Evolutionary conservation across 2,113 vertebrate genomes (phyloP).

Genomic region (Petrocephalus microphthalmus): DNA sequence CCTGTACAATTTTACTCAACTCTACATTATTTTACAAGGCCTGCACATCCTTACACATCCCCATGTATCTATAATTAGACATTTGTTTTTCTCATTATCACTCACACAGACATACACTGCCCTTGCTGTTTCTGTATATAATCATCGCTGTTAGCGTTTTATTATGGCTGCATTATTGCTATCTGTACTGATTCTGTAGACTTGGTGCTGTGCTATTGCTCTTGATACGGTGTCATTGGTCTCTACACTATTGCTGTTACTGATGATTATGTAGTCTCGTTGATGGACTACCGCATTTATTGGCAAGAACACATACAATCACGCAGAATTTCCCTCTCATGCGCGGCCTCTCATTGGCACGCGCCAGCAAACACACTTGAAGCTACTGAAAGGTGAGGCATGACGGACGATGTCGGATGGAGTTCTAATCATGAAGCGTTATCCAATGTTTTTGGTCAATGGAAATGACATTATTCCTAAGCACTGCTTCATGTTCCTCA

Average conservation of each 20-base stretch:
- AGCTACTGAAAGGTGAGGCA: not conserved
- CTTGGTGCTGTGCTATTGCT: slow-evolving; percentile 29
- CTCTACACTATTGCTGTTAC: not conserved
- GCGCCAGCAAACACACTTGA: not conserved
- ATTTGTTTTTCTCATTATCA: not conserved
- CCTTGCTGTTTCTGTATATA: slow-evolving; percentile 39
- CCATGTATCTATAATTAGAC: not conserved
- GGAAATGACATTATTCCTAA: not conserved
- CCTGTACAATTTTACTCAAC: not conserved
- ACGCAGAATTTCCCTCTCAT: not conserved
- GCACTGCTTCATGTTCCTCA: not conserved
- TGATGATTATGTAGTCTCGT: not conserved
- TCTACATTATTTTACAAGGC: not conserved
- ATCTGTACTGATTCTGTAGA: slow-evolving; percentile 16
- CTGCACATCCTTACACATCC: not conserved
- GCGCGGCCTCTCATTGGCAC: not conserved
- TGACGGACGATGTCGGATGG: not conserved
- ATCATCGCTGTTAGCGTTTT: slow-evolving; percentile 43
- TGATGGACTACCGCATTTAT: not conserved
- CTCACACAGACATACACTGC: not conserved
- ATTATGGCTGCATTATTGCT: slow-evolving; percentile 30
- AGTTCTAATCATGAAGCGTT: not conserved
- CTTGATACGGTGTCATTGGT: not conserved
- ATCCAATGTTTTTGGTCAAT: not conserved
- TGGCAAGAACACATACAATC: not conserved